Base-by-base conservation (phyloP, 2,888 invertebrate genomes). In the Ypsolopha sequella region DNA sequence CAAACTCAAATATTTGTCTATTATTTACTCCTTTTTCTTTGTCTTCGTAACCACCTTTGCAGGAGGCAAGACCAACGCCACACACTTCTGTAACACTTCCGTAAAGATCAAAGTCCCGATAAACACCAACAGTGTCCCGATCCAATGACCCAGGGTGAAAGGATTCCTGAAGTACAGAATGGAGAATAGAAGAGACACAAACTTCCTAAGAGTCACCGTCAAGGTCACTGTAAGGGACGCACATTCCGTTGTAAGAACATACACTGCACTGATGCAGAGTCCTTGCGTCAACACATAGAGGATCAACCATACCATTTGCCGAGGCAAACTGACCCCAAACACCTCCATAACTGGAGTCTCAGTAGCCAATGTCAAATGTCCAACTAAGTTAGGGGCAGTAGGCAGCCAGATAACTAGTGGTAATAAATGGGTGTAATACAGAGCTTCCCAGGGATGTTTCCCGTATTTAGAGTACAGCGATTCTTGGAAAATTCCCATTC, bases 401-500 rank as follows among this genome's bases (percentile, higher is more conserved):
- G 97, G 82, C 14, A 95, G 60, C 88, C 99, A 99, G 55, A 94
- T 92, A 6, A 99, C 97, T 56, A 99, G 73, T 0, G 98, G 96
- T 52, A 98, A 73, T 51, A 95, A 88, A 86, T 99, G 99, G 88
- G 95, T 94, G 65, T 93, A 96, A 80, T 90, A 96, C 1, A 96
- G 76, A 1, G 96, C 95, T 77, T 97, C 96, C 68, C 92, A 90
- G 0, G 98, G 95, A 86, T 96, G 93, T 76, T 98, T 99, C 48
- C 98, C 99, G 75, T 94, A 91, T 54, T 90, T 90, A 35, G 89
- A 85, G 68, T 95, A 95, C 4, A 98, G 76, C 0, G 91, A 91
- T 80, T 98, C 98, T 74, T 98, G 98, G 76, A 95, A 97, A 54
- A 96, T 93, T 1, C 98, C 98, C 96, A 98, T 96, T 61, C 95